phyloP scores from a whole-genome alignment of 1,140 invertebrate species.

The Drosophila arizonae region DNA sequence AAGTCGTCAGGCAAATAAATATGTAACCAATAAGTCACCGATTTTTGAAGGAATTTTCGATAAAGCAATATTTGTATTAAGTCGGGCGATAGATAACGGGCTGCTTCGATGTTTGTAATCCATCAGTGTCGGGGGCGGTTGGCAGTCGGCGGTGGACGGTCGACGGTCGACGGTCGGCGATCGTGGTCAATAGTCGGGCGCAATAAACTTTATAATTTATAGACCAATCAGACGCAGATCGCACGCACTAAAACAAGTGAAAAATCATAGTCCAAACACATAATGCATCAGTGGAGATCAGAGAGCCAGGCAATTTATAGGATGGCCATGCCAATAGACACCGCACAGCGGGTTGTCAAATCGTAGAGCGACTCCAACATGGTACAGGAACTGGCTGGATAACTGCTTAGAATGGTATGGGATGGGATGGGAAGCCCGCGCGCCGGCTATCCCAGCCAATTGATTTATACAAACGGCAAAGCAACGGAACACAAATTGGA shows the following conservation, averaged over 20 bases:
- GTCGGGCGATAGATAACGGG: conserved; percentile 22
- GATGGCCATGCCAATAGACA: conserved; percentile 73
- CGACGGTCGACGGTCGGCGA: neutral
- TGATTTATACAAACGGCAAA: conserved; percentile 81
- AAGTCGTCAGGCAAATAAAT: conserved; percentile 65
- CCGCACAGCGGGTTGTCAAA: conserved; percentile 73
- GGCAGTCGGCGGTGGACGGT: neutral
- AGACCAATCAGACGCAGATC: conserved; percentile 70
- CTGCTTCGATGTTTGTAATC: conserved; percentile 56
- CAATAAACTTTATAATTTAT: conserved; percentile 77
- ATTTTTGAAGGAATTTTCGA: conserved; percentile 37
- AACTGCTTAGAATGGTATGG: neutral
- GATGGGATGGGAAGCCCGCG: conserved; percentile 3
- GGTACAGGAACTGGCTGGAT: conserved; percentile 1
- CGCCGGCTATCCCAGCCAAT: conserved; percentile 59
- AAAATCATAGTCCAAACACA: conserved; percentile 80
- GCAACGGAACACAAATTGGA: conserved; percentile 81
- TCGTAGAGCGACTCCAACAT: conserved; percentile 25
- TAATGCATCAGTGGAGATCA: conserved; percentile 69
- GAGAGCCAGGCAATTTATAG: conserved; percentile 69
- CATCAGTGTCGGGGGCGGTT: conserved; percentile 71
- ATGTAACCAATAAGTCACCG: conserved; percentile 30
- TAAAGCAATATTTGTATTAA: conserved; percentile 63
- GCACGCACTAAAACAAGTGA: conserved; percentile 77
- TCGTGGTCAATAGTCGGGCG: conserved; percentile 21